Base-by-base conservation (phyloP, 2,888 invertebrate genomes). In the Dasypogon diadema region DNA sequence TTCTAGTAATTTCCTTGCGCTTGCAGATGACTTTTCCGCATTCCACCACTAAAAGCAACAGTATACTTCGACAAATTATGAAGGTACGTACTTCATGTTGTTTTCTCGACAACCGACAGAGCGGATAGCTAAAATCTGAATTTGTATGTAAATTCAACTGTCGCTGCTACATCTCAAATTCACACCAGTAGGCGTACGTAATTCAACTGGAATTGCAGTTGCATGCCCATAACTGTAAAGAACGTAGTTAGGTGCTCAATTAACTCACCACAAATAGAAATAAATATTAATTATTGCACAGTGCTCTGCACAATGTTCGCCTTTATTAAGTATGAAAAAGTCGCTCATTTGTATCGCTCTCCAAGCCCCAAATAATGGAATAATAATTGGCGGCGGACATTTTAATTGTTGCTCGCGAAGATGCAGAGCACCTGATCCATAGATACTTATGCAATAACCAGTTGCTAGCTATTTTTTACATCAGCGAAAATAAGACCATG, bases 391-490 rank as follows among this genome's bases (percentile, higher is more conserved):
- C 26, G 16, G 58, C 30, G 3, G 30, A 30, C 30, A 30, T 30
- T 34, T 65, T 65, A 65, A 65, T 65, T 46, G 65, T 46, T 48
- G 42, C 48, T 21, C 24, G 24, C 14, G 24, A 42, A 12, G 24
- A 24, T 42, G 46, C 24, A 65, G 46, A 18, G n/a, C 5, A 48
- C 8, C 2, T 24, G 10, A 22, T 12, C 14, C 18, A 2, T 42
- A 8, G 65, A 16, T 4, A 14, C n/a, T 56, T 56, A 56, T 56
- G 56, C 24, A 56, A 26, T 26, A 58, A 58, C 58, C 26, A 8
- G 58, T 34, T 58, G 58, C 60, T n/a, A 65, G n/a, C n/a, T n/a
- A n/a, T n/a, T 46, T 65, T 24, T 65, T 65, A 42, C 24, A 18
- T n/a, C 65, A 65, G 22, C 24, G 14, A 65, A 65, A 65, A 48